Conservation (phyloP, 2,113 vertebrate species). For the Mormyrus iriodes region DNA sequence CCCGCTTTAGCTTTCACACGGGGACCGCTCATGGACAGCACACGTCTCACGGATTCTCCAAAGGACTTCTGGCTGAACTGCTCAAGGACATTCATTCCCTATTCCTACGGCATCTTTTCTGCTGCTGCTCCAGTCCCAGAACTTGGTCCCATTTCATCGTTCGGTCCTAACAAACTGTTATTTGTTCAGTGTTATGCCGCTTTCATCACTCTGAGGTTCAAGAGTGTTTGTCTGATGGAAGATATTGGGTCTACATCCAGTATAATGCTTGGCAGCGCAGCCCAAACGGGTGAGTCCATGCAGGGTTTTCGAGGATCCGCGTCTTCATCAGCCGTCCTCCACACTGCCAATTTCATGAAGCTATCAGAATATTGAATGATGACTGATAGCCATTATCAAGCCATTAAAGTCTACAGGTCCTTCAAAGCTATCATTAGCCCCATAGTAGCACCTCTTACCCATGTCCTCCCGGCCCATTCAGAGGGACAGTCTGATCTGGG, state of each 20-base stretch:
- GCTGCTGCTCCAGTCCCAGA: background rate
- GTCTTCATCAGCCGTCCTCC: background rate
- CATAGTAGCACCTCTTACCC: background rate
- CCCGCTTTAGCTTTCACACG: background rate
- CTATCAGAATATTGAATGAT: background rate
- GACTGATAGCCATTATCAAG: slow-evolving; percentile 5
- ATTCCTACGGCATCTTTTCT: background rate
- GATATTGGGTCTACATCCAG: background rate
- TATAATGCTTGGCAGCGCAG: background rate
- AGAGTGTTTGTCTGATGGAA: background rate
- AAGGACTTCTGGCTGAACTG: background rate
- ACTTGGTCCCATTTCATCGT: background rate
- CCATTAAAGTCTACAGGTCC: background rate
- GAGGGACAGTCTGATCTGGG: background rate
- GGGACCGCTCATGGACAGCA: background rate
- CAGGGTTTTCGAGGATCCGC: background rate
- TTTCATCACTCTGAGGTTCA: background rate
- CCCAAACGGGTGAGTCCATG: background rate
- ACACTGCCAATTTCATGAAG: background rate
- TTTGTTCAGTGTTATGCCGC: background rate
- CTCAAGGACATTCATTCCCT: no score
- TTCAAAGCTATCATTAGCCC: background rate
- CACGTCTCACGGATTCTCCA: background rate
- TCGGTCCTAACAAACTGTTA: background rate
- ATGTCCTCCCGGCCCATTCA: background rate